These are phyloP conservation scores for Setophaga coronata DNA, from an alignment of 2,113 vertebrate species.

Conservation along the genomic window DNA sequence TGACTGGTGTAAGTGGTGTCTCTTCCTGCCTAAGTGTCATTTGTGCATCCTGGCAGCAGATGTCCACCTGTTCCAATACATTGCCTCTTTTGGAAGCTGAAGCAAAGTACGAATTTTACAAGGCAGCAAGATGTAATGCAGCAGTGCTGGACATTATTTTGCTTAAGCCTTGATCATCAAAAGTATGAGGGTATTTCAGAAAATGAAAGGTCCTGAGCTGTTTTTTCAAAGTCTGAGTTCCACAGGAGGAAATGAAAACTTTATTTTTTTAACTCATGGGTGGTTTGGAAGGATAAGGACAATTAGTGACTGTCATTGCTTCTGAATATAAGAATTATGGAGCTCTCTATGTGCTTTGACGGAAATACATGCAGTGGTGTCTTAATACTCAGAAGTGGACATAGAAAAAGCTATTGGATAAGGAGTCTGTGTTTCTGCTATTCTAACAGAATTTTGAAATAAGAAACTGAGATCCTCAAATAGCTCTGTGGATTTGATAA, in stretches of 20 bases:
- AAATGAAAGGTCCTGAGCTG: neutral
- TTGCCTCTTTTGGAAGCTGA: neutral
- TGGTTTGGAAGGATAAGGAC: neutral
- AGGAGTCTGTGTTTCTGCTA: neutral
- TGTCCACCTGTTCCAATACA: neutral
- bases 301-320: neutral
- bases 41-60: neutral
- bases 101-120: neutral
- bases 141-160: neutral
- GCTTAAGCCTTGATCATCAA: rapidly evolving
- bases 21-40: neutral
- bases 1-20: neutral
- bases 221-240: neutral
- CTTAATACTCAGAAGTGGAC: neutral
- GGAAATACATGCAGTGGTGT: neutral
- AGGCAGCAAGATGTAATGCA: neutral
- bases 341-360: neutral
- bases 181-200: neutral
- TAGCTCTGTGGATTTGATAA: neutral
- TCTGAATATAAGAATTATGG: neutral
- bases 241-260: neutral
- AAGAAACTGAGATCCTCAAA: neutral
- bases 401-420: neutral
- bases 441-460: neutral
- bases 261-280: neutral